A percentile compares a stretch with the other conserved stretches of the same genome.
Evolutionary conservation across 2,113 vertebrate species (phyloP).

Genomic region (Melanotaenia duboulayi): DNA sequence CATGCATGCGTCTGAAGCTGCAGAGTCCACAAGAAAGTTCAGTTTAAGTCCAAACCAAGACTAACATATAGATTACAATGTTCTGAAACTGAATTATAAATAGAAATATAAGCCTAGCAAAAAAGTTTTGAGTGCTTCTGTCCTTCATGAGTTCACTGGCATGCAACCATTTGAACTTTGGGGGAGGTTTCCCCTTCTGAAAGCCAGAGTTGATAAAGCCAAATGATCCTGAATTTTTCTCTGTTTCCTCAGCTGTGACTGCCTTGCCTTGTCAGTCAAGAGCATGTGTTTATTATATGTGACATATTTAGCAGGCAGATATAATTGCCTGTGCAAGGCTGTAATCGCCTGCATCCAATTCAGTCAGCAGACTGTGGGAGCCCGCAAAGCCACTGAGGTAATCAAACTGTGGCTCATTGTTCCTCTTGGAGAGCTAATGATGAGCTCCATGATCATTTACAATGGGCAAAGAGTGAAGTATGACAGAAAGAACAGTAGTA

Average conservation of each 20-base stretch:
- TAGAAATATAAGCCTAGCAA: slow-evolving; percentile 1
- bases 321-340: slow-evolving; percentile 73
- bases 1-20: slow-evolving; percentile 55
- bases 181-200: slow-evolving; percentile 48
- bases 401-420: slow-evolving; percentile 69
- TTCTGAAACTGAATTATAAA: not conserved
- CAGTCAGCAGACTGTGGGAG: slow-evolving; percentile 64
- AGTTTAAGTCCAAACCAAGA: slow-evolving; percentile 28
- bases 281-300: slow-evolving; percentile 76
- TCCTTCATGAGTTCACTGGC: slow-evolving; percentile 37
- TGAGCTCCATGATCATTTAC: slow-evolving; percentile 64
- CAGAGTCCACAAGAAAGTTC: slow-evolving; percentile 17
- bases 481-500: slow-evolving; percentile 48
- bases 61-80: slow-evolving; percentile 13
- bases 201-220: slow-evolving; percentile 40
- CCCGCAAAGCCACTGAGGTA: slow-evolving; percentile 62
- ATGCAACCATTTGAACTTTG: slow-evolving; percentile 23
- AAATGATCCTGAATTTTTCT: slow-evolving; percentile 43
- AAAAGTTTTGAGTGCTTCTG: slow-evolving; percentile 12
- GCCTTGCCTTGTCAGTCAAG: slow-evolving; percentile 63
- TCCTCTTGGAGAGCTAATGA: slow-evolving; percentile 71
- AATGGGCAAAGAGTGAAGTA: slow-evolving; percentile 46
- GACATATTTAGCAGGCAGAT: slow-evolving; percentile 80
- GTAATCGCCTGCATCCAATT: slow-evolving; percentile 70
- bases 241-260: slow-evolving; percentile 46